Conservation (phyloP, 2,797 vertebrate species). For the Leptodactylus fallax region DNA sequence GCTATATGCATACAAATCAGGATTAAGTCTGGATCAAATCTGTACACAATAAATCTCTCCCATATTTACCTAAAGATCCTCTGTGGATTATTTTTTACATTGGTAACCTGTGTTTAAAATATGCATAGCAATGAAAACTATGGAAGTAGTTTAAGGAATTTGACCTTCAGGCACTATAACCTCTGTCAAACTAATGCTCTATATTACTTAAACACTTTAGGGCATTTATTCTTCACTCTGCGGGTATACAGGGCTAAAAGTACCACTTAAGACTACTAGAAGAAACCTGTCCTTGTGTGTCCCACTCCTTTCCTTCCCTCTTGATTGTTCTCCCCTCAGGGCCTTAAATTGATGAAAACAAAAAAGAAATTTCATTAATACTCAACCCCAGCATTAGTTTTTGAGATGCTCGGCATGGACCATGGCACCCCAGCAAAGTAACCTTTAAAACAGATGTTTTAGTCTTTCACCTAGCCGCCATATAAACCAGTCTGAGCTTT, state of each 20-base stretch:
- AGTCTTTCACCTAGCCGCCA: neutral
- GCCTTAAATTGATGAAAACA: conserved; percentile 2
- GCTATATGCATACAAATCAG: too few species aligned
- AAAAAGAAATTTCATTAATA: conserved; percentile 44
- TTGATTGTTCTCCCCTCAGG: conserved; percentile 10
- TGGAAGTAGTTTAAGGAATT: neutral
- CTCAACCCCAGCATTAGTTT: neutral
- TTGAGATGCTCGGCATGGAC: conserved; percentile 7
- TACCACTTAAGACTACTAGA: neutral
- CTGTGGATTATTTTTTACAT: neutral
- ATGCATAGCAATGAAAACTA: neutral
- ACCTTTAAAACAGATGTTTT: conserved; percentile 48
- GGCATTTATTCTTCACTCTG: conserved; percentile 7
- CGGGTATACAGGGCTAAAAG: neutral
- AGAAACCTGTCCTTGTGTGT: neutral
- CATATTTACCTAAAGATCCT: neutral
- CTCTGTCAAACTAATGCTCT: neutral
- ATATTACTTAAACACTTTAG: neutral
- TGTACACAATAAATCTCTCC: neutral
- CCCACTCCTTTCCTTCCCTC: neutral
- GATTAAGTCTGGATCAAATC: too few species aligned
- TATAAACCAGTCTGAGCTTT: conserved; percentile 2
- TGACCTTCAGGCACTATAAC: neutral
- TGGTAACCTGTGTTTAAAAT: neutral
- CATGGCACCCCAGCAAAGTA: neutral